Conservation (phyloP, 2,113 vertebrate genomes). For the Ardeotis arabs region DNA sequence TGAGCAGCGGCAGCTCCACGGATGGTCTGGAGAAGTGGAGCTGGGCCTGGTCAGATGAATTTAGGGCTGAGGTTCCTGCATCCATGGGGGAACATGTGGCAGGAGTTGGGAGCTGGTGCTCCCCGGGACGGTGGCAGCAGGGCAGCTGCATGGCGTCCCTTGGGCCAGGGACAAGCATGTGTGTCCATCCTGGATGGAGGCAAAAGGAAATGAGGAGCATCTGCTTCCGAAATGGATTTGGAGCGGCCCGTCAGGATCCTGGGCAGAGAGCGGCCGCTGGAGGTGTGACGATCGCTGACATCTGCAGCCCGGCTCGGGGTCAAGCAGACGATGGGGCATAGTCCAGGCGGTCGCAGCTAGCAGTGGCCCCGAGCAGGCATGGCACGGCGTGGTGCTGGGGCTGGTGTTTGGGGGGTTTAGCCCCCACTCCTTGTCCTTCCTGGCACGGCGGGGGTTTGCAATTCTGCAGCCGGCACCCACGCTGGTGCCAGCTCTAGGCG, state of each 20-base stretch:
- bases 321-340: background rate
- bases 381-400: rapidly evolving
- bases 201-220: background rate
- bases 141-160: rapidly evolving
- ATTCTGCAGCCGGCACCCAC: rapidly evolving
- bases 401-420: rapidly evolving
- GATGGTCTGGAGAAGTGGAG: background rate
- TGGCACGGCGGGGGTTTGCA: rapidly evolving
- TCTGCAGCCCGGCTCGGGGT: rapidly evolving
- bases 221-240: background rate
- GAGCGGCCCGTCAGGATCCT: rapidly evolving
- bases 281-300: background rate
- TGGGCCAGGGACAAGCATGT: background rate
- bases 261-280: rapidly evolving
- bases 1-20: rapidly evolving
- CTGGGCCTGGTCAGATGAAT: background rate
- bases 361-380: rapidly evolving
- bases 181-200: background rate
- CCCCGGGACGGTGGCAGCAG: rapidly evolving
- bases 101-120: background rate
- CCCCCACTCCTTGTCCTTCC: background rate
- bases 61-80: background rate
- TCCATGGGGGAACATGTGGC: rapidly evolving
- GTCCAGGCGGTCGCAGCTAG: background rate
- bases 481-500: background rate